A percentile compares a stretch with the other conserved stretches of the same genome.
These are phyloP conservation scores for Nomada ferruginata DNA, from an alignment of 2,888 invertebrate genomes.

Conservation along the genomic window DNA sequence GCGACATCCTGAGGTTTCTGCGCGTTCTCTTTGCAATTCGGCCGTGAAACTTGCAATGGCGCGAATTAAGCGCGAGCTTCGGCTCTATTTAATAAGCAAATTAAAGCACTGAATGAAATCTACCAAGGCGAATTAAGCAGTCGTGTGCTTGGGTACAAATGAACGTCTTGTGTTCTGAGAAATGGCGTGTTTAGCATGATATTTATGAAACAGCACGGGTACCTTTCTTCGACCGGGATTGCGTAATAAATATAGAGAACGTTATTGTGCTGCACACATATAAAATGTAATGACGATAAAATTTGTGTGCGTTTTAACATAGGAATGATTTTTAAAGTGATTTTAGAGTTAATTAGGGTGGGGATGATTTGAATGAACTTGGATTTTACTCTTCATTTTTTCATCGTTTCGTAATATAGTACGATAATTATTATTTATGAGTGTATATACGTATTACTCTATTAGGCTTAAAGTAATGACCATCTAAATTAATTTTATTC, in stretches of 20 bases:
- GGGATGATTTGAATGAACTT: too few relatives aligned
- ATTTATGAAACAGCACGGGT: not conserved
- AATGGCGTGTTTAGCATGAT: not conserved
- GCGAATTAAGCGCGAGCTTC: constrained; percentile 17
- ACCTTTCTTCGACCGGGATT: not conserved
- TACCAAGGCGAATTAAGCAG: not conserved
- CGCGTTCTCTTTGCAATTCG: not conserved
- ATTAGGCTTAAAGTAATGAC: too few relatives aligned
- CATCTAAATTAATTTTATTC: too few relatives aligned
- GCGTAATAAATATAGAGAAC: not conserved
- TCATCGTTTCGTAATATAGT: too few relatives aligned
- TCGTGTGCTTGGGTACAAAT: constrained; percentile 1
- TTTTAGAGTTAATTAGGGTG: too few relatives aligned
- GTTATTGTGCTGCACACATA: not conserved
- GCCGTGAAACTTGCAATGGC: not conserved
- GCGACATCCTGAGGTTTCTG: not conserved
- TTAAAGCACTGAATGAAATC: constrained; percentile 17
- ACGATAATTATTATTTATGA: too few relatives aligned
- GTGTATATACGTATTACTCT: too few relatives aligned
- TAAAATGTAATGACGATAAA: not conserved
- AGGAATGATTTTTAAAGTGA: too few relatives aligned
- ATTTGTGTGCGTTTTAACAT: too few relatives aligned
- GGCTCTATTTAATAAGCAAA: not conserved
- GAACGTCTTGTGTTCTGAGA: not conserved
- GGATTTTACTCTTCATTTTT: too few relatives aligned